Evolutionary conservation across 2,888 invertebrate species (phyloP).

Genomic region (Erpobdella octoculata): DNA sequence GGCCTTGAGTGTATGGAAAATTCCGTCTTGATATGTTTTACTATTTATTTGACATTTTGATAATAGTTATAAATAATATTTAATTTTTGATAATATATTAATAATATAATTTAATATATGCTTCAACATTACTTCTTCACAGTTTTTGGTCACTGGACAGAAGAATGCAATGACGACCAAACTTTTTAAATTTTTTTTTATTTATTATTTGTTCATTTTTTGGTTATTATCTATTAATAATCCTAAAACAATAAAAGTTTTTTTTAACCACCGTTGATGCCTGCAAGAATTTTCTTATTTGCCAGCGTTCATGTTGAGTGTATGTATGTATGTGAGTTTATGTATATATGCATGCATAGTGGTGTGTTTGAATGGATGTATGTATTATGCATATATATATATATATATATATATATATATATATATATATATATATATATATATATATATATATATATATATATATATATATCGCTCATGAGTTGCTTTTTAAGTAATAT

Average conservation of each 20-base stretch:
- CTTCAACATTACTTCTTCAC: conserved; percentile 50
- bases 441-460: too few relatives aligned
- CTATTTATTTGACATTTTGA: not conserved
- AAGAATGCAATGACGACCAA: conserved; percentile 68
- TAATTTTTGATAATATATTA: not conserved
- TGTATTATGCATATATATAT: not conserved
- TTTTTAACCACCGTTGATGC: not conserved
- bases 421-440: too few relatives aligned
- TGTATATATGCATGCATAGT: not conserved
- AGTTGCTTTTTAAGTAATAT: not conserved
- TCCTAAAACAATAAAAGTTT: not conserved
- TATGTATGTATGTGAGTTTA: not conserved
- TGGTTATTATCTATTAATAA: not conserved
- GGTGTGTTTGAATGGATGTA: not conserved
- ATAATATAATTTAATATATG: too few relatives aligned
- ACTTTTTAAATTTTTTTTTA: conserved; percentile 43
- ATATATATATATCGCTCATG: too few relatives aligned
- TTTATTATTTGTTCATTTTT: not conserved
- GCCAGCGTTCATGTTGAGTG: too few relatives aligned
- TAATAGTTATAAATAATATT: conserved; percentile 4
- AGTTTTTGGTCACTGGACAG: conserved; percentile 82
- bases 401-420: not conserved
- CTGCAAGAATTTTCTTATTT: too few relatives aligned
- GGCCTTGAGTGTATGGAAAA: not conserved
- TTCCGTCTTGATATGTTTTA: not conserved